A percentile compares a stretch with the other conserved stretches of the same genome.
These are phyloP conservation scores for Pavo muticus DNA, from an alignment of 2,113 vertebrate species.

Conservation along the genomic window DNA sequence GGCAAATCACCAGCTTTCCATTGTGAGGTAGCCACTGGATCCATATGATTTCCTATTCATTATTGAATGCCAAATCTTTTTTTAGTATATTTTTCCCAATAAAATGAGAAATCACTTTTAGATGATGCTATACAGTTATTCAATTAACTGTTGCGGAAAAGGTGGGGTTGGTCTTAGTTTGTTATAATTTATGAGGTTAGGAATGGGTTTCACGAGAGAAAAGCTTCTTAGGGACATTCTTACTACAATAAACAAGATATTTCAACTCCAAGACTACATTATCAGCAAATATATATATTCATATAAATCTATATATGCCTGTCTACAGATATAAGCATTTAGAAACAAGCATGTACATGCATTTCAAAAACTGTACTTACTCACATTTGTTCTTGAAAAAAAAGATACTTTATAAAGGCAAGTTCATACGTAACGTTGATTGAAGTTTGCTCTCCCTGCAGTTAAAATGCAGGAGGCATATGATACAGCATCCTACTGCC, in stretches of 20 bases:
- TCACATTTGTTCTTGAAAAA: neutral
- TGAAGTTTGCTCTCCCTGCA: neutral
- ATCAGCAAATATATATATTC: neutral
- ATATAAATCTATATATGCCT: neutral
- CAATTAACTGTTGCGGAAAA: neutral
- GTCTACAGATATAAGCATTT: neutral
- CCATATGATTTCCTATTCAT: neutral
- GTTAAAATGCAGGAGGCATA: slow-evolving; percentile 40
- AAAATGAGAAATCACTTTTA: neutral
- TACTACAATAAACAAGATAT: neutral
- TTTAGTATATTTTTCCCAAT: neutral
- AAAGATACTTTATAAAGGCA: neutral
- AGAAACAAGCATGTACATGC: neutral
- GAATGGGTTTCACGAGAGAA: neutral
- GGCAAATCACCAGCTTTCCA: neutral
- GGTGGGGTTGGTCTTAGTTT: neutral
- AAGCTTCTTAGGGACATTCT: neutral
- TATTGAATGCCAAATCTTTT: neutral
- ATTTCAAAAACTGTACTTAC: neutral
- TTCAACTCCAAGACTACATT: neutral
- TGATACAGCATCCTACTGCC: slow-evolving; percentile 63
- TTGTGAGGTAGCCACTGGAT: neutral
- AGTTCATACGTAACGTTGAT: neutral
- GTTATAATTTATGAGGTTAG: neutral
- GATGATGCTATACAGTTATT: neutral